Base-by-base conservation (phyloP, 2,113 vertebrate species). In the Vimba vimba region DNA sequence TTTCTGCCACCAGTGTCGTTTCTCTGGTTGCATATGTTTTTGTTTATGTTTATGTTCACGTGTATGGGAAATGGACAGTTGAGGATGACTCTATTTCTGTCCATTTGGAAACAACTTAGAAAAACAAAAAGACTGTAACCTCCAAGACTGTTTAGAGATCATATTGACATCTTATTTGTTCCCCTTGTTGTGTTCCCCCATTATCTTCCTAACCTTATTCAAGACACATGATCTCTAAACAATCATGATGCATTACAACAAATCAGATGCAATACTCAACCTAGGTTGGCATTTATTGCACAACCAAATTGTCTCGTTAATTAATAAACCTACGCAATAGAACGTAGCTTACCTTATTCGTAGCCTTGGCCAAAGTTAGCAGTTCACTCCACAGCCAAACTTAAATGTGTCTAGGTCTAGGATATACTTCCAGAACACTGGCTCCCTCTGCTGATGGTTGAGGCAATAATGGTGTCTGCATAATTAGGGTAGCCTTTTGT, bases 361-460 rank as follows among this genome's bases (percentile, higher is more conserved):
- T 9, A 39, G 4, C 6, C 19, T 0, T 27, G 9, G 15, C 59
- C 79, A 62, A 64, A 62, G 0, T 21, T 0, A 50, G 9, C n/a
- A 3, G 43, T 45, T 1, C 2, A 9, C 1, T 21, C 12, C 36
- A 43, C 15, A 27, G 8, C 7, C 12, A 75, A n/a, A 43, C 1
- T 62, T 9, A 90, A 21, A 59, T 75, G 0, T 45, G 83, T 9
- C 84, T 85, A 10, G 33, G 33, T 33, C 33, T 33, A 87, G 71
- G 2, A 91, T 78, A 89, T 91, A 55, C 6, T 85, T 92, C 87
- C 62, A 91, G 60, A 87, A 91, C 86, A 92, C 87, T 23, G 89
- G 87, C 87, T 88, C 93, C 90, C 94, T 87, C 92, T 93, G 91
- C 88, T 93, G 93, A 84, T 88, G 52, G 1, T 21, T 43, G 2